Evolutionary conservation across 2,113 vertebrate species (phyloP), one percentile per base, ranked within the genome.

Genomic region (Bubo bubo): DNA sequence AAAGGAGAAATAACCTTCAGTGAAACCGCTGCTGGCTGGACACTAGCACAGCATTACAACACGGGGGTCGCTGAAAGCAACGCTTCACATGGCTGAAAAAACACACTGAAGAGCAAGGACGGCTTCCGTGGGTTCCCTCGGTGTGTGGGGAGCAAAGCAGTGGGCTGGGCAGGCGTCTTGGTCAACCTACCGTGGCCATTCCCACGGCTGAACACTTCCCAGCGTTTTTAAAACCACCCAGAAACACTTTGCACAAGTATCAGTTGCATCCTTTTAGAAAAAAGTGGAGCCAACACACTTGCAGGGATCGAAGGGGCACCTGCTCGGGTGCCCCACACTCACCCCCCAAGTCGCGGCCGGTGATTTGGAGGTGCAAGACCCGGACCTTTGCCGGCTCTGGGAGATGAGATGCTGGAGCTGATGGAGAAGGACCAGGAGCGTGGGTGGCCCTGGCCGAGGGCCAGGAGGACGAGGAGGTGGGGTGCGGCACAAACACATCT

Each of bases 111-210:
- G 3, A 4, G 30, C 28, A 5, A 37, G 64, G n/a, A 41, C 0
- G 3, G 53, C 62, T 73, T 15, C 83, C 17, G n/a, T 1, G 3
- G 35, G 58, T 81, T 77, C 49, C 56, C 41, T 35, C 21, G 49
- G 21, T 12, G 14, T 1, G 4, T 0, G 32, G 35, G 64, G 52
- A 79, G 35, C 35, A 6, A 23, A 21, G 59, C 32, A 20, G 19
- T 0, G 2, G 67, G 75, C 23, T n/a, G 60, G 34, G n/a, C 24
- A 34, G 28, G 20, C 1, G 0, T 2, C 24, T 7, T 0, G 28
- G 43, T 5, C 2, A 2, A 34, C 15, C 43, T 7, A 0, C 66
- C 5, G 15, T 0, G 15, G 37, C 43, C 52, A 3, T 26, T 60
- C 82, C 59, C 52, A 12, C 0, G 5, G 52, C 59, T 26, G 45